Evolutionary conservation across 2,113 vertebrate genomes (phyloP).

Genomic region (Alethe castanea): DNA sequence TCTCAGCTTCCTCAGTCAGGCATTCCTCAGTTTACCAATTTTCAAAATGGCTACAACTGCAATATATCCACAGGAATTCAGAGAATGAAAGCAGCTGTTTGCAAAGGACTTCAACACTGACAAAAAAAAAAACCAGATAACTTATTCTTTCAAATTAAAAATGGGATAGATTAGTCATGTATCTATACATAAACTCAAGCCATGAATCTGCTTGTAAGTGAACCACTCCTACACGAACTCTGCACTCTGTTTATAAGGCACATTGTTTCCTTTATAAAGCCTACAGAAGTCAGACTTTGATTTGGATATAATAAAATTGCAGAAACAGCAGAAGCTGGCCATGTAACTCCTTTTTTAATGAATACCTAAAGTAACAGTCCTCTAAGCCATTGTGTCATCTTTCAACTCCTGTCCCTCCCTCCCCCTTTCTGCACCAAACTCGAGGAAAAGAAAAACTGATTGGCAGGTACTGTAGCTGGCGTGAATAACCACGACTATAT

Average conservation of each 20-base stretch:
- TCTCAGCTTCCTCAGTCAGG: background rate
- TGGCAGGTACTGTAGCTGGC: conserved; percentile 58
- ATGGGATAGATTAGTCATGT: background rate
- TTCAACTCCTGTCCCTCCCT: conserved; percentile 33
- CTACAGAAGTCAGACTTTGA: background rate
- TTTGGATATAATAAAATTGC: conserved; percentile 58
- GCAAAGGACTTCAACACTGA: background rate
- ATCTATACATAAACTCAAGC: conserved; percentile 6
- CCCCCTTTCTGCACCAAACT: conserved; percentile 64
- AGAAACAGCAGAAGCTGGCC: conserved; percentile 47
- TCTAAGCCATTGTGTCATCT: conserved; percentile 29
- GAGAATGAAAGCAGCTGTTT: background rate
- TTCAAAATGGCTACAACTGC: background rate
- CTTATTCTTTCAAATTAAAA: conserved; percentile 37
- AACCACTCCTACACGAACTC: conserved; percentile 2
- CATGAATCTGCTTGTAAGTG: conserved; percentile 13
- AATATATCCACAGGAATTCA: background rate
- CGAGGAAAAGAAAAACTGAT: conserved; percentile 55
- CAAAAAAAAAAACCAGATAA: background rate
- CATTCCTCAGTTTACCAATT: conserved; percentile 34
- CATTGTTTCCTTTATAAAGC: conserved; percentile 43
- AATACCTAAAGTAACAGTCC: conserved; percentile 40
- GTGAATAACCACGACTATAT: conserved; percentile 56
- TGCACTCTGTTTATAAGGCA: conserved; percentile 50
- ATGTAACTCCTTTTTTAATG: conserved; percentile 57